A percentile compares a stretch with the other conserved stretches of the same genome.
These are phyloP conservation scores for Cheilosia vernalis DNA, from an alignment of 2,888 invertebrate species.

Conservation along the genomic window DNA sequence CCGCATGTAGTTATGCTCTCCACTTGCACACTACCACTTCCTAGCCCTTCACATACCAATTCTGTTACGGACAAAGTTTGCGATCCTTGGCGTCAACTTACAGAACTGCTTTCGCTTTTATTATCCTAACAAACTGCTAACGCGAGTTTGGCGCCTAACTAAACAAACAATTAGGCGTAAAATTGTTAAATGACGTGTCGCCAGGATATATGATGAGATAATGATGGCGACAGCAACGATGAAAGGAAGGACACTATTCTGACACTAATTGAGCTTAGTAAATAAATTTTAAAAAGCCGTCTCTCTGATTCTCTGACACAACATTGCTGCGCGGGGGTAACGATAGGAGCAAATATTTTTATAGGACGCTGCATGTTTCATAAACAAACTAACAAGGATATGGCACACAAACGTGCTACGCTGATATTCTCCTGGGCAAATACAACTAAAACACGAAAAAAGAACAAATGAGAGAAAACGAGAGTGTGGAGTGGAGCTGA, in stretches of 20 bases:
- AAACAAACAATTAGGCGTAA: slow-evolving; percentile 40
- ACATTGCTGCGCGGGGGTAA: background rate
- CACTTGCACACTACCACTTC: background rate
- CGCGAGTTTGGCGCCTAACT: slow-evolving; percentile 31
- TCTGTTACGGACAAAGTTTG: slow-evolving; percentile 1
- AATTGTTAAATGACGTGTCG: slow-evolving; percentile 37
- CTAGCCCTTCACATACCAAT: background rate
- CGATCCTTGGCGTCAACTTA: slow-evolving; percentile 9
- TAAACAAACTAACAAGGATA: slow-evolving; percentile 26
- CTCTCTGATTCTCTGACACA: background rate
- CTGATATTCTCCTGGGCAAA: slow-evolving; percentile 27
- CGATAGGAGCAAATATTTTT: slow-evolving; percentile 10
- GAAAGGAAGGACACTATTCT: slow-evolving; percentile 13
- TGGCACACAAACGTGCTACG: slow-evolving; percentile 4
- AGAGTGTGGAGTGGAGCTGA: background rate
- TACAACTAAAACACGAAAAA: background rate
- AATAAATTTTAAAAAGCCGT: slow-evolving; percentile 28
- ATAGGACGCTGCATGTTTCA: slow-evolving; percentile 37
- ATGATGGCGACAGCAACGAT: slow-evolving; percentile 25
- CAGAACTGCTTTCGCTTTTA: slow-evolving; percentile 32
- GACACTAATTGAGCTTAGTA: slow-evolving; percentile 45
- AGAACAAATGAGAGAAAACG: background rate
- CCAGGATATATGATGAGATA: slow-evolving; percentile 34
- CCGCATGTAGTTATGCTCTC: background rate
- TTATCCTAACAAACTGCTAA: slow-evolving; percentile 12